These are phyloP conservation scores for Oophaga pumilio DNA, from an alignment of 2,113 vertebrate species.

Conservation along the genomic window DNA sequence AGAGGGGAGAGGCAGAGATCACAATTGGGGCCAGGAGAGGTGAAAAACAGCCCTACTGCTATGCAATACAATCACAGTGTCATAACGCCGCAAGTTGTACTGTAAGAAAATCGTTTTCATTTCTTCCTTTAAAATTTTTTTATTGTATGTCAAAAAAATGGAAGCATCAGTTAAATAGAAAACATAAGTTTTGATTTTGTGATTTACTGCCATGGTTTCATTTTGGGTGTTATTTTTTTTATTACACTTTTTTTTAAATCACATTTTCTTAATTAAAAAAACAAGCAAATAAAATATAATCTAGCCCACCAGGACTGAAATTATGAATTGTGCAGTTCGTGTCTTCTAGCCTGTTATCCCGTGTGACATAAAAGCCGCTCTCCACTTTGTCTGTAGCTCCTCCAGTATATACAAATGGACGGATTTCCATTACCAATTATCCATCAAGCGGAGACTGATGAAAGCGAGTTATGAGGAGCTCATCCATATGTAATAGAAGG, in stretches of 20 bases:
- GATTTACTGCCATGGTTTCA: background rate
- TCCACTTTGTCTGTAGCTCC: background rate
- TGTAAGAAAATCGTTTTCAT: no score
- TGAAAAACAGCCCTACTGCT: no score
- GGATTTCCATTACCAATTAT: background rate
- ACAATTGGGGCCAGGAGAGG: no score
- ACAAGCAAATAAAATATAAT: background rate
- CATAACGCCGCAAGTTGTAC: no score
- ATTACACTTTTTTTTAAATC: background rate
- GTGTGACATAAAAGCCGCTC: background rate
- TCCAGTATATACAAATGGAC: background rate
- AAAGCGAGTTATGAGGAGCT: constrained; percentile 30
- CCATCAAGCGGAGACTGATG: constrained; percentile 24
- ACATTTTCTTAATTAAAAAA: no score
- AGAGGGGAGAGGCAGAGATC: no score
- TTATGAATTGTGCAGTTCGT: background rate
- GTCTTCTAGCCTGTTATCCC: background rate
- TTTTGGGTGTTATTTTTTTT: background rate
- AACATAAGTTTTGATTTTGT: background rate
- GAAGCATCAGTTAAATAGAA: no score
- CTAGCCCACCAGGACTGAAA: background rate
- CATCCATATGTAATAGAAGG: constrained; percentile 39
- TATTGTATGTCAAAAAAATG: no score
- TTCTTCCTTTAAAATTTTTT: no score
- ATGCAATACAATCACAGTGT: no score